Base-by-base conservation (phyloP, 1,140 invertebrate genomes). In the Drosophila pandora region DNA sequence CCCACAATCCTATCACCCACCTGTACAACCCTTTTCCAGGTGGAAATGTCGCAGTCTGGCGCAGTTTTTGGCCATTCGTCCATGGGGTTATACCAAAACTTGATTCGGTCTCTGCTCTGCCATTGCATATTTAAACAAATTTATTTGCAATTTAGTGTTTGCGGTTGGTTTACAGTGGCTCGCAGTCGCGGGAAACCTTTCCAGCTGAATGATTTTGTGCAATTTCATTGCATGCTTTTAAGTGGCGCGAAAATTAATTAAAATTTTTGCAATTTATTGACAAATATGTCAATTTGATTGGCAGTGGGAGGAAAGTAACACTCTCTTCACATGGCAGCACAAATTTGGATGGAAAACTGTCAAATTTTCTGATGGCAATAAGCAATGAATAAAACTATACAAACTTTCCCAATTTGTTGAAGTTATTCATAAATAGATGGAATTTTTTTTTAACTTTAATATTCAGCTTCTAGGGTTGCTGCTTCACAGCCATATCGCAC, bases 61-160 rank as follows among this genome's bases (percentile, higher is more conserved):
- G 72, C 62, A 79, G 34, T 50, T 63, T 67, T 74, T 74, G 70
- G 34, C 53, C 58, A 53, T 37, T 76, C 17, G 48, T 56, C 59
- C 23, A 53, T 62, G 50, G 54, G 39, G 45, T 28, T 34, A 13
- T 34, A 37, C 34, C 55, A 53, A 76, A 71, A 17, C 49, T 83
- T 78, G 74, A 80, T 63, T 70, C 60, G 39, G 58, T 53, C 56
- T n/a, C 52, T 21, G 41, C 50, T 55, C 67, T 76, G 49, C 62
- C 82, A 61, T 74, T 82, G 81, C 81, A 85, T 85, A 85, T 82
- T 85, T 85, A 87, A 85, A 85, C 81, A 85, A 85, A 85, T 85
- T 85, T 85, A 85, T 85, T 85, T 85, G 81, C 78, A 85, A 85
- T 85, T 85, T 85, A 85, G 81, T 85, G 78, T 82, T 87, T 87